phyloP scores from a whole-genome alignment of 2,797 vertebrate genomes.

The Eulemur rubriventer region DNA sequence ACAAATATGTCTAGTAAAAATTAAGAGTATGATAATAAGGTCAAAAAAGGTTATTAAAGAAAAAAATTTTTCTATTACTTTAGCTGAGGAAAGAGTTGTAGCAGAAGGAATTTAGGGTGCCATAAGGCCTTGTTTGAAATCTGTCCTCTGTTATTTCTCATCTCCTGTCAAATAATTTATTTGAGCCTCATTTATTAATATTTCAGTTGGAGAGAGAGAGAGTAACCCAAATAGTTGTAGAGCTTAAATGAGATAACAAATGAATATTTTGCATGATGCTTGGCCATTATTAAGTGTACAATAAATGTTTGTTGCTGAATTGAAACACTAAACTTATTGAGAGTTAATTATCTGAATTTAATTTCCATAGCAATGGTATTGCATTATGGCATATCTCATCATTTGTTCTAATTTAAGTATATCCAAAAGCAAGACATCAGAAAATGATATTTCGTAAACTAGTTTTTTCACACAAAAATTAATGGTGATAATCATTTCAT shows the following conservation, averaged over 20 bases:
- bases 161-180: conserved; percentile 1
- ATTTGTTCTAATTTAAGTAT: conserved; percentile 4
- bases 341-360: conserved; percentile 19
- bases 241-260: neutral
- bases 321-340: neutral
- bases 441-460: neutral
- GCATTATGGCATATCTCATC: neutral
- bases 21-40: neutral
- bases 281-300: neutral
- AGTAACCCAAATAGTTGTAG: neutral
- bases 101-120: neutral
- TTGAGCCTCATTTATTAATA: neutral
- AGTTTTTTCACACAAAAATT: neutral
- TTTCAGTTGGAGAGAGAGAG: neutral
- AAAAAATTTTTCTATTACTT: neutral
- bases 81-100: neutral
- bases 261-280: neutral
- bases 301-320: neutral
- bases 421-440: neutral
- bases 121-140: neutral
- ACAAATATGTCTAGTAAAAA: neutral
- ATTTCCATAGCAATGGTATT: neutral
- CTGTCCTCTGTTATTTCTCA: neutral
- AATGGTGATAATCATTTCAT: neutral
- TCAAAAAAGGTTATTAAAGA: conserved; percentile 7